A percentile compares a stretch with the other conserved stretches of the same genome.
phyloP scores from a whole-genome alignment of 1,140 invertebrate genomes.

The Nymphalis io region DNA sequence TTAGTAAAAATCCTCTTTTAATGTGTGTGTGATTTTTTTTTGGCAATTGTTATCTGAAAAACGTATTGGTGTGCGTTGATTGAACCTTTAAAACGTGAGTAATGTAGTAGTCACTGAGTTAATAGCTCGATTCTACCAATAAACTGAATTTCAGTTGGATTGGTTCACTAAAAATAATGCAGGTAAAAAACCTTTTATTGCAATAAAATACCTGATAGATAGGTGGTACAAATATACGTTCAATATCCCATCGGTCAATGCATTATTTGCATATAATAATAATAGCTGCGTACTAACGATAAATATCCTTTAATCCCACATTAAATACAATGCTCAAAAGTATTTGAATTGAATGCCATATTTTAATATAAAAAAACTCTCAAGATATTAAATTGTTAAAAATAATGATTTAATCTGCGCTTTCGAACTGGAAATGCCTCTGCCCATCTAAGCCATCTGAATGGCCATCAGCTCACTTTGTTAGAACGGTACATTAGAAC shows the following conservation, averaged over 20 bases:
- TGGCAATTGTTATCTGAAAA: not conserved
- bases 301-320: not conserved
- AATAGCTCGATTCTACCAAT: conserved; percentile 32
- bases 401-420: conserved; percentile 2
- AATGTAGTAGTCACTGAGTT: conserved; percentile 27
- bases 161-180: conserved; percentile 30
- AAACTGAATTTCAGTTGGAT: conserved; percentile 33
- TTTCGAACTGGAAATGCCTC: conserved; percentile 15
- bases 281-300: not conserved
- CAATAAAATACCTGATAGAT: conserved; percentile 4
- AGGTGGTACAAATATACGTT: not conserved
- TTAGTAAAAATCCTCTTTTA: not conserved
- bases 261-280: not conserved
- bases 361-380: not conserved
- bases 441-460: conserved; percentile 17
- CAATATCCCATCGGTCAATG: not conserved
- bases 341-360: not conserved
- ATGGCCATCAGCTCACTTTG: conserved; percentile 29
- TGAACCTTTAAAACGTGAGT: conserved; percentile 35
- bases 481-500: conserved; percentile 26
- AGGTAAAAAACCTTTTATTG: conserved; percentile 14
- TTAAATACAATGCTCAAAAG: not conserved
- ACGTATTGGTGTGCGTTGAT: conserved; percentile 17
- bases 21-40: conserved; percentile 12
- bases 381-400: not conserved